Conservation (phyloP, 2,113 vertebrate genomes). For the Elgaria multicarinata region DNA sequence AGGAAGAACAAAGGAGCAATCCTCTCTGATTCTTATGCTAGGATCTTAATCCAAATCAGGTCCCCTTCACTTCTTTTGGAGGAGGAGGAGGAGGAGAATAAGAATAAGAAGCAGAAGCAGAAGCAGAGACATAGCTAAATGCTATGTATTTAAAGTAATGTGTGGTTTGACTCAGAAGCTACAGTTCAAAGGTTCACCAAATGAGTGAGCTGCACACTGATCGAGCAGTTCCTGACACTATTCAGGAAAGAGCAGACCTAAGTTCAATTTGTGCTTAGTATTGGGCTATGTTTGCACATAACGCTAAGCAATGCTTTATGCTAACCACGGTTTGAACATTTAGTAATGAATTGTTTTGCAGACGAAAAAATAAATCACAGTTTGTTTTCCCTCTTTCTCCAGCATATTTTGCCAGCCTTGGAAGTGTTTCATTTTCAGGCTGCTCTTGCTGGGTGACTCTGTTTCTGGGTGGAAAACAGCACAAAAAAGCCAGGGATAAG, state of each 20-base stretch:
- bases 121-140: neutral
- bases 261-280: neutral
- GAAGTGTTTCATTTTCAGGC: no score
- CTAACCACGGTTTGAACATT: no score
- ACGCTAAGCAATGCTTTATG: no score
- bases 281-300: no score
- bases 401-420: no score
- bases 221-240: neutral
- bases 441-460: no score
- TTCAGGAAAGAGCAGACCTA: neutral
- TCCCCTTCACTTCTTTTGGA: neutral
- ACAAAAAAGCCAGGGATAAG: no score
- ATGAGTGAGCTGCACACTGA: neutral
- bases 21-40: neutral
- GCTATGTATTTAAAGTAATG: neutral
- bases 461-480: no score
- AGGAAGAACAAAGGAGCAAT: no score
- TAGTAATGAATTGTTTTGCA: no score
- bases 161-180: neutral
- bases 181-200: neutral
- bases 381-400: no score
- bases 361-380: no score
- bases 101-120: neutral
- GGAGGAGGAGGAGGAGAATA: neutral
- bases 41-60: neutral